These are phyloP conservation scores for Sebastes jordani DNA, from an alignment of 2,797 vertebrate genomes.

Conservation along the genomic window DNA sequence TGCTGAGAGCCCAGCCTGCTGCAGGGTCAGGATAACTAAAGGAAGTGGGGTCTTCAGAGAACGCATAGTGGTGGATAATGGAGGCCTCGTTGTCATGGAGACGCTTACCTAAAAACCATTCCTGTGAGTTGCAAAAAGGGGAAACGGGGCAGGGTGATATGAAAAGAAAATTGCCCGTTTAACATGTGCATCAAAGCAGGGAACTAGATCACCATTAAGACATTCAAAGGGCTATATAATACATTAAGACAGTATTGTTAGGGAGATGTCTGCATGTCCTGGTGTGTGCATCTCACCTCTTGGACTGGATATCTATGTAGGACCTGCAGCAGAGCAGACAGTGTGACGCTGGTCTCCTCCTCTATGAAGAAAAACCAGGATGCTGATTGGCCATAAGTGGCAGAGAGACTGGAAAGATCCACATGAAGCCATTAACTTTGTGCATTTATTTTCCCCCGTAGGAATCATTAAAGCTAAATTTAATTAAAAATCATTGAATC, in stretches of 20 bases:
- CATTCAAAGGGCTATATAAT: background rate
- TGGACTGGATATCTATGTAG: slow-evolving; percentile 80
- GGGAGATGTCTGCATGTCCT: background rate
- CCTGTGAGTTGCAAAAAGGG: slow-evolving; percentile 70
- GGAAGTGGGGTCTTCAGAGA: slow-evolving; percentile 88
- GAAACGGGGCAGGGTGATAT: background rate
- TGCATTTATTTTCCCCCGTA: rapidly evolving
- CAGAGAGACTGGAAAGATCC: slow-evolving; percentile 55
- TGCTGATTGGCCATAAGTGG: slow-evolving; percentile 67
- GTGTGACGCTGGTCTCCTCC: slow-evolving; percentile 87
- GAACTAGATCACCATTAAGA: background rate
- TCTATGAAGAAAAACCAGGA: slow-evolving; percentile 92
- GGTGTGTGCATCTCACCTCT: slow-evolving; percentile 45
- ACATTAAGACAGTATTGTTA: background rate
- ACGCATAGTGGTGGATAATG: slow-evolving; percentile 96
- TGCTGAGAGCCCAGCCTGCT: slow-evolving; percentile 91
- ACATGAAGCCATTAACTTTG: background rate
- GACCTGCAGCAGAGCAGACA: slow-evolving; percentile 81
- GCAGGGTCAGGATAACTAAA: slow-evolving; percentile 94
- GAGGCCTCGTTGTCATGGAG: slow-evolving; percentile 89
- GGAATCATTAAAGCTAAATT: background rate
- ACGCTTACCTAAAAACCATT: slow-evolving; percentile 91
- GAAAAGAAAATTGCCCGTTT: background rate
- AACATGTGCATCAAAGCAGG: background rate
- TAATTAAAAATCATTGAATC: background rate